Percentiles rank a stretch among this genome's conserved stretches.
phyloP scores from a whole-genome alignment of 2,888 invertebrate species.

The Epistrophe eligans region DNA sequence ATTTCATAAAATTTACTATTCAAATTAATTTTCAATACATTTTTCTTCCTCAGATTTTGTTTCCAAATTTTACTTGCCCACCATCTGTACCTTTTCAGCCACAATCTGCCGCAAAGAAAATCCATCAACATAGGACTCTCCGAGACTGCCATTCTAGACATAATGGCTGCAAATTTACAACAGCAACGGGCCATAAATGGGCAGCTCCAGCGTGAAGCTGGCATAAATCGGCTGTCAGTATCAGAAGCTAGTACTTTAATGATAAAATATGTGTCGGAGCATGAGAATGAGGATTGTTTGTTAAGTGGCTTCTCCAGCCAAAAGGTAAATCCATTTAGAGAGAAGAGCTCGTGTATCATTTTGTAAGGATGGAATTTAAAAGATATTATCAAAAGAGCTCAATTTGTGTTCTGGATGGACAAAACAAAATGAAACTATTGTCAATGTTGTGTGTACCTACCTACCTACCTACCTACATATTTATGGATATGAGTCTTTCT shows the following conservation, averaged over 20 bases:
- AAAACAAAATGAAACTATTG: constrained; percentile 60
- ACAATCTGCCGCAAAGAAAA: constrained; percentile 72
- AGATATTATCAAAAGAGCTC: neutral
- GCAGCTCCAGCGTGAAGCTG: constrained; percentile 95
- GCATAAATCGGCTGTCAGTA: constrained; percentile 89
- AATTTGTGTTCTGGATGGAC: constrained; percentile 39
- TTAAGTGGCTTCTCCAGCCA: constrained; percentile 97
- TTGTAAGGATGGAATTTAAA: constrained; percentile 85
- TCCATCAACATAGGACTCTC: constrained; percentile 84
- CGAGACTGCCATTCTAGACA: constrained; percentile 95
- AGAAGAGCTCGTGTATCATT: constrained; percentile 94
- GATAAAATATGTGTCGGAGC: constrained; percentile 94
- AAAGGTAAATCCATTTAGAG: constrained; percentile 97
- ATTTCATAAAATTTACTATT: constrained; percentile 14
- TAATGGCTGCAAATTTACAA: constrained; percentile 96
- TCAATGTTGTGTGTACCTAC: constrained; percentile 71
- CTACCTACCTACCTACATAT: constrained; percentile 3
- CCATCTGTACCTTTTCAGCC: constrained; percentile 29
- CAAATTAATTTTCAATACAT: neutral
- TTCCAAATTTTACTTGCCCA: neutral
- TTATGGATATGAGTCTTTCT: constrained; percentile 41
- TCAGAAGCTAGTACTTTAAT: constrained; percentile 96
- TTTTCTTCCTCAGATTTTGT: constrained; percentile 1
- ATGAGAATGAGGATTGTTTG: constrained; percentile 96
- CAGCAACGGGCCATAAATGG: constrained; percentile 96